Evolutionary conservation across 2,888 invertebrate genomes (phyloP).

Genomic region (Diogma glabrata): DNA sequence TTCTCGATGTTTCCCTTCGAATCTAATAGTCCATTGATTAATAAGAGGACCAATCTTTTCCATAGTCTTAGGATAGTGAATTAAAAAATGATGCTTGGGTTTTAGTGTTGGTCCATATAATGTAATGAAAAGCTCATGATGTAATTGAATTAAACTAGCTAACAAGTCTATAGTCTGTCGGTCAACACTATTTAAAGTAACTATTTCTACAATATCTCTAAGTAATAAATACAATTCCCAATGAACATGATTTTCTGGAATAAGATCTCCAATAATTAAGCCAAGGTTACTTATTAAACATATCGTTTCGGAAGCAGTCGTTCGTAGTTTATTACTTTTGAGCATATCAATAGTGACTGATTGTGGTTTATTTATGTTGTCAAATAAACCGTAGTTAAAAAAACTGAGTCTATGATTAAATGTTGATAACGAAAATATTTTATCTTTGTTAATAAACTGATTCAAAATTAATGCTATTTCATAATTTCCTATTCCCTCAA

Average conservation of each 20-base stretch:
- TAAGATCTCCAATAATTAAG: neutral
- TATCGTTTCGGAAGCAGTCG: too few species aligned
- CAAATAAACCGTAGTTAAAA: neutral
- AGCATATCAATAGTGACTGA: neutral
- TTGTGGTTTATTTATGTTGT: neutral
- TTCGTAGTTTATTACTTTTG: neutral
- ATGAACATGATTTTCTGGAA: neutral
- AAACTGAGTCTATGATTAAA: neutral
- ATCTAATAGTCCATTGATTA: neutral
- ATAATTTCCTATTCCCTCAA: neutral
- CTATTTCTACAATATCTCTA: neutral
- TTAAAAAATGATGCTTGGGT: neutral
- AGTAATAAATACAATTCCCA: neutral
- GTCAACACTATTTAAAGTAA: too few species aligned
- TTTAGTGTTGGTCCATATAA: neutral
- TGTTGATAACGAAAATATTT: neutral
- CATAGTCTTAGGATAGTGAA: neutral
- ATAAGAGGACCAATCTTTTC: neutral
- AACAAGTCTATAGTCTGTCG: too few species aligned
- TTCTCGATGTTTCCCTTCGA: neutral
- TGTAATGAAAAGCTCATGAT: neutral
- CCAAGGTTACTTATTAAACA: neutral
- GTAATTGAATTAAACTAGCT: neutral
- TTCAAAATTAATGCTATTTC: neutral
- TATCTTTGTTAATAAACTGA: neutral